A percentile compares a stretch with the other conserved stretches of the same genome.
Conservation (phyloP, 2,113 vertebrate genomes). For the Platysteira castanea region DNA sequence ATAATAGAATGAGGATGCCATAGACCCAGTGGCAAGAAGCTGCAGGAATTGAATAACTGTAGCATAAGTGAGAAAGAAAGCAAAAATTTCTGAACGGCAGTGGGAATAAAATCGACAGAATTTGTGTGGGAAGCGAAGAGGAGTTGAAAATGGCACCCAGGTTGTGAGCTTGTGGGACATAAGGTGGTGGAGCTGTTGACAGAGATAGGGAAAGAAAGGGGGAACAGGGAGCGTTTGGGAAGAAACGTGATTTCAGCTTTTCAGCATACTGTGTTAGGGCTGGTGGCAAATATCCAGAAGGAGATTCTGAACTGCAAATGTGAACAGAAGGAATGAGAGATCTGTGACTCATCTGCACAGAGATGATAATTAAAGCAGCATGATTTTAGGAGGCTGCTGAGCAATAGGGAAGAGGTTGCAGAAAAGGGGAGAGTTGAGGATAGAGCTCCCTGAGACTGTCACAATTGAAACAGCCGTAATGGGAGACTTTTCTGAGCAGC, state of each 20-base stretch:
- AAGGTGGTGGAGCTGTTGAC: conserved; percentile 39
- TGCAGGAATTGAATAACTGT: background rate
- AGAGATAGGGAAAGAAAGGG: background rate
- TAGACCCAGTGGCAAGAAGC: background rate
- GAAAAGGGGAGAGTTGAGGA: background rate
- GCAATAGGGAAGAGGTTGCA: background rate
- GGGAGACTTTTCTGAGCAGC: background rate
- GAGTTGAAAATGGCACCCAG: conserved; percentile 54
- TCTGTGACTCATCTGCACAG: conserved; percentile 26
- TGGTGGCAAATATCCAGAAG: conserved; percentile 57
- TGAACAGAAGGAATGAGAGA: conserved; percentile 57
- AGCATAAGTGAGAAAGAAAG: background rate
- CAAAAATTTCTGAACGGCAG: conserved; percentile 4
- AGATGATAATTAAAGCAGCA: conserved; percentile 62
- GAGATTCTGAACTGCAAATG: conserved; percentile 24
- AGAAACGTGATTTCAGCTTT: conserved; percentile 39
- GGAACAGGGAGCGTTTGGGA: background rate
- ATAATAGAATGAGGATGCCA: background rate
- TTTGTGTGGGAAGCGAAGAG: conserved; percentile 42
- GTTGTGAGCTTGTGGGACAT: conserved; percentile 56
- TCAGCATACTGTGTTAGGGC: background rate
- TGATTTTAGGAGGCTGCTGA: conserved; percentile 47
- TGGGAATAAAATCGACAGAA: conserved; percentile 37
- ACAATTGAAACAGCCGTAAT: background rate
- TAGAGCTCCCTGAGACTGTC: background rate